Conservation (phyloP, 2,113 vertebrate genomes). For the Notarius quadriscutis region DNA sequence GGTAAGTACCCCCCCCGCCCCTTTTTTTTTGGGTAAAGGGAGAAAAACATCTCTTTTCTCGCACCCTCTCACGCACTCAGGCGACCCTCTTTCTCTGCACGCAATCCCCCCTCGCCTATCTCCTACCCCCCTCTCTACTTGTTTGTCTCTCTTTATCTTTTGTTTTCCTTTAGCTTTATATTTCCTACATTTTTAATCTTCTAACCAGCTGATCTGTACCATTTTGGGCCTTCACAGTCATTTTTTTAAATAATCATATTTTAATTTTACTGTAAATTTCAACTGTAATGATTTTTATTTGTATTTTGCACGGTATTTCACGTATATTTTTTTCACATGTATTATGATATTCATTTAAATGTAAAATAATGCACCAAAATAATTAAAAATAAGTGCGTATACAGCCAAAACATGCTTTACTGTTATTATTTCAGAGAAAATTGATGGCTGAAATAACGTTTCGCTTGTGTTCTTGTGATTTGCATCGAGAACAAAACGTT, state of each 20-base stretch:
- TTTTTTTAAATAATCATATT: too few species aligned
- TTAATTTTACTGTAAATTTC: not conserved
- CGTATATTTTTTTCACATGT: not conserved
- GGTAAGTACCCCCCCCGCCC: constrained; percentile 70
- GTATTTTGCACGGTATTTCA: not conserved
- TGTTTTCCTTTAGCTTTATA: not conserved
- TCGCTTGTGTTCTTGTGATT: not conserved
- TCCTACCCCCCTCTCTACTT: constrained; percentile 8
- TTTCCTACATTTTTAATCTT: not conserved
- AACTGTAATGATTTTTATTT: not conserved
- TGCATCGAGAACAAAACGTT: not conserved
- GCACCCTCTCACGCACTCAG: constrained; percentile 44
- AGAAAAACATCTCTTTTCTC: constrained; percentile 27
- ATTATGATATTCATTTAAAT: not conserved
- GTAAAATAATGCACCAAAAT: not conserved
- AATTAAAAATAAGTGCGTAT: not conserved
- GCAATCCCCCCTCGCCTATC: constrained; percentile 29
- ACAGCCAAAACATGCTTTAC: not conserved
- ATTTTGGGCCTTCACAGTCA: not conserved
- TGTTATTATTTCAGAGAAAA: not conserved
- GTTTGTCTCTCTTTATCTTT: not conserved
- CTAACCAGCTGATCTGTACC: not conserved
- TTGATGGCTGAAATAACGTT: not conserved
- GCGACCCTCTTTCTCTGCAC: constrained; percentile 55
- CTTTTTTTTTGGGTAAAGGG: constrained; percentile 44